Conservation (phyloP, 2,113 vertebrate genomes). For the Python bivittatus region DNA sequence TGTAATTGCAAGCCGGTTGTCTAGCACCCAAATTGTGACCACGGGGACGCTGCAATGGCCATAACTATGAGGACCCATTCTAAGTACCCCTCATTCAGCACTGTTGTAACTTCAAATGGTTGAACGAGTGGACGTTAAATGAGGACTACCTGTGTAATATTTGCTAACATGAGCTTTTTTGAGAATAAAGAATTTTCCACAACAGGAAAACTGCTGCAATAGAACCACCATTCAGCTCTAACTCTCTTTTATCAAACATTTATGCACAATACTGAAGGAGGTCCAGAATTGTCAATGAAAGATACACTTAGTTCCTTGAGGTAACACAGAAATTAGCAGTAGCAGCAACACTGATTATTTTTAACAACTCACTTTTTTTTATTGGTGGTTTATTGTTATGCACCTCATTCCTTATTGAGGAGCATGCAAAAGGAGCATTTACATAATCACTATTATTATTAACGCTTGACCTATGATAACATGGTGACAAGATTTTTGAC, state of each 20-base stretch:
- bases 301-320: conserved; percentile 11
- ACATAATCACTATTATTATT: conserved; percentile 15
- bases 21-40: neutral
- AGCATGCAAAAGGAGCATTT: neutral
- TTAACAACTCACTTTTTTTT: neutral
- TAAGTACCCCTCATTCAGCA: neutral
- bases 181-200: neutral
- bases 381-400: neutral
- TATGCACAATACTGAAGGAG: conserved; percentile 31
- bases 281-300: conserved; percentile 12
- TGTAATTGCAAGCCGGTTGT: neutral
- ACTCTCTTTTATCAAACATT: conserved; percentile 55
- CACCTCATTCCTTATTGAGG: neutral
- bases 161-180: conserved; percentile 32
- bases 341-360: neutral
- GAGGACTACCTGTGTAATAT: conserved; percentile 13
- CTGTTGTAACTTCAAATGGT: neutral
- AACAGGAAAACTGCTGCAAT: conserved; percentile 45
- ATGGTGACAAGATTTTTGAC: conserved; percentile 9
- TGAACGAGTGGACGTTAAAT: neutral
- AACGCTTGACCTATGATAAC: neutral
- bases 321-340: neutral
- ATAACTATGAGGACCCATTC: neutral
- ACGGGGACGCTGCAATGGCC: neutral
- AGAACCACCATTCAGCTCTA: conserved; percentile 52